Base-by-base conservation (phyloP, 2,888 invertebrate species). In the Tachina lurida region DNA sequence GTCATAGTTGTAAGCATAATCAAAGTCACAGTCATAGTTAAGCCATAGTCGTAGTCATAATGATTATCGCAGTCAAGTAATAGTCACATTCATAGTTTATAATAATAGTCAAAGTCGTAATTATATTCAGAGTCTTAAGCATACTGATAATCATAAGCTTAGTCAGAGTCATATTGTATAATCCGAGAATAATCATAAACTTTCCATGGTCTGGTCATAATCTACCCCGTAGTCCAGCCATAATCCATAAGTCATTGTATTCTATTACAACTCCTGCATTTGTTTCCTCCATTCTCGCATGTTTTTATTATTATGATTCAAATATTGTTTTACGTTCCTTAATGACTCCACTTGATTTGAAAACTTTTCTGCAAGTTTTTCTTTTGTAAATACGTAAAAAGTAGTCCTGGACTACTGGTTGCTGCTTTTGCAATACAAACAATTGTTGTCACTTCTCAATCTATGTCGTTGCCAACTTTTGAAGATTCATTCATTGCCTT, bases 401-500 rank as follows among this genome's bases (percentile, higher is more conserved):
- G 22, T 54, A 70, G 22, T 70, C 52, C 7, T 58, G 47, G 60
- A 78, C 62, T 71, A 41, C 39, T 56, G 43, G 19, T 31, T 31
- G n/a, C n/a, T 49, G n/a, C 60, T 58, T 71, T 54, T 31, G 68
- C 7, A 60, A 67, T 39, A 45, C 73, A 54, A 81, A 62, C 81
- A 76, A 76, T 73, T 77, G 54, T 71, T 77, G 73, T 62, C 80
- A 71, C 58, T 84, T 71, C 43, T 54, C 65, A 54, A 76, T 77
- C 60, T 71, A 62, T 3, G 22, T 22, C 1, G 7, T 52, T 81
- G 67, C 49, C 60, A 83, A 83, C 31, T 83, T 76, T 68, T 62
- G 10, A 19, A 60, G 54, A 73, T 84, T 71, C 80, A 80, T 76
- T 70, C 80, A 80, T 76, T 70, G 60, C 60, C 76, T 76, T 81